Evolutionary conservation across 2,797 vertebrate species (phyloP).

Genomic region (Prunella strophiata): DNA sequence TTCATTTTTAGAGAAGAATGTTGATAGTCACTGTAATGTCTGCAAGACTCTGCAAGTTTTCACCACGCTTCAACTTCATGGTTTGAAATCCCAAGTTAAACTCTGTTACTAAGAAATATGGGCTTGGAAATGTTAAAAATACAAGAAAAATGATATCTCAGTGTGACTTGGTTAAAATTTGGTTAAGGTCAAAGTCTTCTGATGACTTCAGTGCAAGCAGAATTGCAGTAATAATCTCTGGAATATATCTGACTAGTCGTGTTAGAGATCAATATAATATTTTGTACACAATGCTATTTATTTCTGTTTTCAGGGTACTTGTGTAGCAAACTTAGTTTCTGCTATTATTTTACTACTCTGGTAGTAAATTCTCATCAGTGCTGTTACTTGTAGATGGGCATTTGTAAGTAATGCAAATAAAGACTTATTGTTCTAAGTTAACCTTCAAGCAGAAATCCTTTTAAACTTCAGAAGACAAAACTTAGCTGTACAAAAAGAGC

Average conservation of each 20-base stretch:
- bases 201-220: not conserved
- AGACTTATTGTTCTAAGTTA: not conserved
- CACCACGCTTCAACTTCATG: rapidly evolving
- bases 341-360: not conserved
- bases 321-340: not conserved
- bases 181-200: not conserved
- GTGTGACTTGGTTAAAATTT: not conserved
- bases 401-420: not conserved
- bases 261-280: not conserved
- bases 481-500: not conserved
- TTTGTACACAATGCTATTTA: not conserved
- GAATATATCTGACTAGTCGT: not conserved
- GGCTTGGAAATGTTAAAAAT: not conserved
- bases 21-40: not conserved
- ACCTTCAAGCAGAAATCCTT: not conserved
- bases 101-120: not conserved
- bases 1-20: not conserved
- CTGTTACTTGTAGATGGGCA: not conserved
- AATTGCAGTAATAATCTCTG: not conserved
- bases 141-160: not conserved
- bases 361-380: not conserved
- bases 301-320: not conserved
- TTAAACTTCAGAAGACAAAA: not conserved
- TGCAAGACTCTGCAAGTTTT: not conserved
- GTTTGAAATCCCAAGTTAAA: not conserved